phyloP scores from a whole-genome alignment of 2,888 invertebrate species.

The Pomacea canaliculata region DNA sequence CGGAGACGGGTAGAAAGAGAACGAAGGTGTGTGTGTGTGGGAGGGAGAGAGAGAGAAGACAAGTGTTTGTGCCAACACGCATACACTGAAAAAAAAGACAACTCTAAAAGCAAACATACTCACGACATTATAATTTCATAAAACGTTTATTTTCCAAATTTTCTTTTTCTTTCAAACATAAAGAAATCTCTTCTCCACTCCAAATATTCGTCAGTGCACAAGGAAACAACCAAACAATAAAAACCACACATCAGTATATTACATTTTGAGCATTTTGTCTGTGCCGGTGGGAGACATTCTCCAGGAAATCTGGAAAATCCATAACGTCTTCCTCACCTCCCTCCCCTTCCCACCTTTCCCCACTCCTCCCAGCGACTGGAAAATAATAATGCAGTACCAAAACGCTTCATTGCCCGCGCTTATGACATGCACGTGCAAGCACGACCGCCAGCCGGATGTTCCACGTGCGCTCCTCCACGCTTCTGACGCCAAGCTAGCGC shows the following conservation, averaged over 20 bases:
- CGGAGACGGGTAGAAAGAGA: too few relatives aligned
- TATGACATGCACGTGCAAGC: conserved; percentile 11
- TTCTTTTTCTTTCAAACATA: not conserved
- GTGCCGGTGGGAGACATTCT: conserved; percentile 8
- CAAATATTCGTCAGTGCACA: not conserved
- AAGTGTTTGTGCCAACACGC: too few relatives aligned
- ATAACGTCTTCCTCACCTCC: not conserved
- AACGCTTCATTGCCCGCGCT: conserved; percentile 6
- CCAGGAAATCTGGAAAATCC: conserved; percentile 15
- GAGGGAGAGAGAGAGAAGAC: too few relatives aligned
- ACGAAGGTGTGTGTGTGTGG: too few relatives aligned
- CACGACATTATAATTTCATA: not conserved
- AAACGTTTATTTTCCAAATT: not conserved
- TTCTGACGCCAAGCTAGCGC: conserved; percentile 7
- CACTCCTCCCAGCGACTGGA: conserved; percentile 6
- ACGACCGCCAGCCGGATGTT: not conserved
- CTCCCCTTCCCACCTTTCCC: not conserved
- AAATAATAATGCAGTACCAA: conserved; percentile 11
- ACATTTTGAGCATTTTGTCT: conserved; percentile 22
- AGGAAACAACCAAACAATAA: not conserved
- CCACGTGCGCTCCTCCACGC: conserved; percentile 5
- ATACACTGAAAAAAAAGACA: too few relatives aligned
- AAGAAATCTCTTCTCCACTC: not conserved
- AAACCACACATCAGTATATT: not conserved
- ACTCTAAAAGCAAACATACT: too few relatives aligned